Evolutionary conservation across 2,113 vertebrate genomes (phyloP).

Genomic region (Cochlearius cochlearius): DNA sequence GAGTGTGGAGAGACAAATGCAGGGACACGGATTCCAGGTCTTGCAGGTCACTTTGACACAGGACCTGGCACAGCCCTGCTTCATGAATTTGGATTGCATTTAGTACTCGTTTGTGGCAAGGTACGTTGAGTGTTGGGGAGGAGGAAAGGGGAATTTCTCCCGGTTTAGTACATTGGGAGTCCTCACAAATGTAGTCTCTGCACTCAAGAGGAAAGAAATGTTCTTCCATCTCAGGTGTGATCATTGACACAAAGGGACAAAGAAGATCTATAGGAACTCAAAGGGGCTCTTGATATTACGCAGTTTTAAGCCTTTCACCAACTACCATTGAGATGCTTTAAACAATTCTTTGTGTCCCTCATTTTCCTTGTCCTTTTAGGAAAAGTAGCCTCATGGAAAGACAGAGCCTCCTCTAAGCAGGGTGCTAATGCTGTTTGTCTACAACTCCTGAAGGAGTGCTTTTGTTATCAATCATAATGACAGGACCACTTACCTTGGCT

Average conservation of each 20-base stretch:
- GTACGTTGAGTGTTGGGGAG: background rate
- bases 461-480: background rate
- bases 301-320: background rate
- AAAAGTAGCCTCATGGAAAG: background rate
- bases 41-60: background rate
- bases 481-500: background rate
- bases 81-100: background rate
- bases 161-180: background rate
- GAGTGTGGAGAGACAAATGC: background rate
- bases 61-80: background rate
- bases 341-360: background rate
- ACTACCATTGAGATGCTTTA: background rate
- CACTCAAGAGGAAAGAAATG: background rate
- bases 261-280: background rate
- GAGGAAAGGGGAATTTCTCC: background rate
- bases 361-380: background rate
- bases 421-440: background rate
- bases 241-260: background rate
- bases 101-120: background rate
- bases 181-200: background rate
- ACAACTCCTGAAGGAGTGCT: background rate
- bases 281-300: background rate
- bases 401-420: background rate
- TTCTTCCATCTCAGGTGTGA: background rate
- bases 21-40: background rate